A percentile compares a stretch with the other conserved stretches of the same genome.
These are phyloP conservation scores for Myzus persicae DNA, from an alignment of 1,140 invertebrate species.

Conservation along the genomic window DNA sequence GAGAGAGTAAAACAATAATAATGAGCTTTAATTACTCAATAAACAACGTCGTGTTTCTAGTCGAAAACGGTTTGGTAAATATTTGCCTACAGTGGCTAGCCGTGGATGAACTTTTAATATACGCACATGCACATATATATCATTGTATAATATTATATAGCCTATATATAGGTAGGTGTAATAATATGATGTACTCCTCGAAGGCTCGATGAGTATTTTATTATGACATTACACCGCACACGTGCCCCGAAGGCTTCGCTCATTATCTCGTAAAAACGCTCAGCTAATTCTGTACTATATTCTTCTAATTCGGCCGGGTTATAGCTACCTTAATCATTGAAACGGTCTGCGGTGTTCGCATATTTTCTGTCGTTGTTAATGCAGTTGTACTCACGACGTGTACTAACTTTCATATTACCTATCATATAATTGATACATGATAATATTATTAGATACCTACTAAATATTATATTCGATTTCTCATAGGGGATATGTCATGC, in stretches of 20 bases:
- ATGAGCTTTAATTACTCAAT: conserved; percentile 10
- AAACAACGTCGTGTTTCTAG: not conserved
- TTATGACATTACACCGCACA: not conserved
- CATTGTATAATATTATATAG: not conserved
- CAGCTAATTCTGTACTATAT: not conserved
- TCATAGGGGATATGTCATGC: too few relatives aligned
- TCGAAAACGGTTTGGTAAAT: not conserved
- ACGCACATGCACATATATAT: not conserved
- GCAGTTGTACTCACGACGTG: not conserved
- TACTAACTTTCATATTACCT: not conserved
- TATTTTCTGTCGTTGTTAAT: not conserved
- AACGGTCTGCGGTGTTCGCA: not conserved
- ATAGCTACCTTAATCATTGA: not conserved
- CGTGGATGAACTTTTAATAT: not conserved
- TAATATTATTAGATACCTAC: not conserved
- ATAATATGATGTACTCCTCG: not conserved
- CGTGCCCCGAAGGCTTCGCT: conserved; percentile 27
- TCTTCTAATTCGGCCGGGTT: conserved; percentile 7
- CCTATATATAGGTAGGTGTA: not conserved
- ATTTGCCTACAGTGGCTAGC: conserved; percentile 6
- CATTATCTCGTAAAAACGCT: not conserved
- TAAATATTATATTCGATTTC: not conserved
- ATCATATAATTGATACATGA: not conserved
- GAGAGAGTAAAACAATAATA: not conserved
- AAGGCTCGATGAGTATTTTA: not conserved